Percentiles rank a stretch among this genome's conserved stretches.
These are phyloP conservation scores for Otis tarda DNA, from an alignment of 2,113 vertebrate species.

Conservation along the genomic window DNA sequence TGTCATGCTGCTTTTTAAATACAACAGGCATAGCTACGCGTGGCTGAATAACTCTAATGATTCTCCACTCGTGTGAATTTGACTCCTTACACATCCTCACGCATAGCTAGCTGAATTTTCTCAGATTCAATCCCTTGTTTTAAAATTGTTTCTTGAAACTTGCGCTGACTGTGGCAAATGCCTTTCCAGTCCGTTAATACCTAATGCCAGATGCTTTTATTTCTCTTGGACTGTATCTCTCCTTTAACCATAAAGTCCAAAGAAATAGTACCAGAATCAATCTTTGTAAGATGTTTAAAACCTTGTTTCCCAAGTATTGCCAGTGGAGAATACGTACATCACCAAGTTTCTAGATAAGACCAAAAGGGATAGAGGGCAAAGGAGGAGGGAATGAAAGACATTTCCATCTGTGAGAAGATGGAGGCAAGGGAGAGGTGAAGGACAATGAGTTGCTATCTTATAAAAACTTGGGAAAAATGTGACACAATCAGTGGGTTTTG, in stretches of 20 bases:
- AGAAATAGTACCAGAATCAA: not conserved
- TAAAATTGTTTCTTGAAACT: not conserved
- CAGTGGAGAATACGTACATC: not conserved
- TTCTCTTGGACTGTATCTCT: not conserved
- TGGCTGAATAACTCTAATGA: not conserved
- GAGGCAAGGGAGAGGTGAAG: not conserved
- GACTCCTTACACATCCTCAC: not conserved
- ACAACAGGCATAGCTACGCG: not conserved
- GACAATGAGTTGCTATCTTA: not conserved
- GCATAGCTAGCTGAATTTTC: not conserved
- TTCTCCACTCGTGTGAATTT: not conserved
- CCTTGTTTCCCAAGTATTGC: not conserved
- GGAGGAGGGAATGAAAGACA: not conserved
- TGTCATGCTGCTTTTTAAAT: slow-evolving; percentile 2
- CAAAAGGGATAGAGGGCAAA: not conserved
- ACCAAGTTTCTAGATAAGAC: not conserved
- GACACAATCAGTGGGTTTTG: not conserved
- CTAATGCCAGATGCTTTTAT: not conserved
- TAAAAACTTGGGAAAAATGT: not conserved
- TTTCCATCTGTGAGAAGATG: not conserved
- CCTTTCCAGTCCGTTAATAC: not conserved
- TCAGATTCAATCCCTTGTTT: not conserved
- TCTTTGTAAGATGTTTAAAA: not conserved
- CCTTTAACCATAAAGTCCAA: not conserved
- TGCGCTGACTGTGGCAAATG: not conserved